Evolutionary conservation across 1,140 invertebrate genomes (phyloP), one percentile per base, ranked within the genome.

Genomic region (Drosophila malerkotliana): DNA sequence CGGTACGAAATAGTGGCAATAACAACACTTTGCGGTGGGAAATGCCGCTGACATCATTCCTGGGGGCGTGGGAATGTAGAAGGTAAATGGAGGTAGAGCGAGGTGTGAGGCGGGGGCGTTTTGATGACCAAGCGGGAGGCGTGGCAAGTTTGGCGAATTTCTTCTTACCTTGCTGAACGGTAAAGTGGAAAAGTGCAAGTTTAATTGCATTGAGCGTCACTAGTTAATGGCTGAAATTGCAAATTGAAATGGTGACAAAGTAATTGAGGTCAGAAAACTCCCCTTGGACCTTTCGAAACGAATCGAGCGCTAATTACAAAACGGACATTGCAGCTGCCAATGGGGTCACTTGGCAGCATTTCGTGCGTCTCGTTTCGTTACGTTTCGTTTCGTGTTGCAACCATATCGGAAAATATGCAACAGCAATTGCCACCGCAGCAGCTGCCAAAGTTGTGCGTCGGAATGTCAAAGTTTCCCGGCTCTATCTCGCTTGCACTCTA

Each of bases 231-330:
- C 83, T 88, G 72, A 79, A 88, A 88, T 88, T 88, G 83, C 83
- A 88, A 88, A 88, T 88, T 88, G 83, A 88, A 88, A 88, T 87
- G 83, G 83, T 87, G 83, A 87, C 83, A 87, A 87, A 87, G 83
- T 81, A 88, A 88, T 87, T 87, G 83, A 78, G 83, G 83, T 88
- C 84, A 88, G 77, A 58, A 69, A 82, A 76, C 71, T 87, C 83
- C 82, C 82, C 78, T 14, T 48, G 60, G 45, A 57, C 41, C 41
- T 47, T 21, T 21, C 44, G 44, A 47, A 47, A 21, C 55, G 69
- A 48, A 62, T 60, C 79, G 60, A 75, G 77, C 81, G 81, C 81
- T 85, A 85, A 85, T 85, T 85, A 87, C 81, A 87, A 85, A 75
- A 66, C 81, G 74, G 71, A 71, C 82, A 87, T 74, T 51, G 83